Evolutionary conservation across 2,797 vertebrate species (phyloP).

Genomic region (Pagetopsis macropterus): DNA sequence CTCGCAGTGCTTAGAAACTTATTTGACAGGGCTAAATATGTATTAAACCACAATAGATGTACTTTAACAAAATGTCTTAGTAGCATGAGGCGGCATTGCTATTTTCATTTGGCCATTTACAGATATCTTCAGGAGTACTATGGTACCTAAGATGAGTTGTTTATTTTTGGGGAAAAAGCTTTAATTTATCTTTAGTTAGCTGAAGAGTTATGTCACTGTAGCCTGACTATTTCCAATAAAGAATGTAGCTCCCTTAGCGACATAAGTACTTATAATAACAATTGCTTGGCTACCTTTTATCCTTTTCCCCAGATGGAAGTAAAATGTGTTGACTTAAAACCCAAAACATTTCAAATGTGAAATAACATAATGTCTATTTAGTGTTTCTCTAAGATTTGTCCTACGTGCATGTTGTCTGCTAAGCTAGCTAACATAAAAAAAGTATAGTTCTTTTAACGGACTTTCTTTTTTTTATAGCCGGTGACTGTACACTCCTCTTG

Average conservation of each 20-base stretch:
- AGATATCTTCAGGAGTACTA: not conserved
- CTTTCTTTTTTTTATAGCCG: slow-evolving; percentile 1
- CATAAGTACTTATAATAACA: no score
- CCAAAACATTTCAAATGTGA: not conserved
- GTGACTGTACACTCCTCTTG: slow-evolving; percentile 1
- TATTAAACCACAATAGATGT: not conserved
- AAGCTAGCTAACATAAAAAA: no score
- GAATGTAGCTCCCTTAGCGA: not conserved
- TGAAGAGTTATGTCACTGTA: not conserved
- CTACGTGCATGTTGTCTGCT: no score
- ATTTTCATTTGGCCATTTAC: not conserved
- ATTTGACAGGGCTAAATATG: not conserved
- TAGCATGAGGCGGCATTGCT: not conserved
- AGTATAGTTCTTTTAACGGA: no score
- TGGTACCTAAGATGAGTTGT: no score
- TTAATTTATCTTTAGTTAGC: not conserved
- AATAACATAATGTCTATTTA: not conserved
- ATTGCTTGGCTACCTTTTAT: no score
- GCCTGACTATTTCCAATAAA: no score
- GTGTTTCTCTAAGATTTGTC: no score
- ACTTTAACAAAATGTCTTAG: not conserved
- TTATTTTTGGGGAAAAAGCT: no score
- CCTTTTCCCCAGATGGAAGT: no score
- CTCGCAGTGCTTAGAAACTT: slow-evolving; percentile 1
- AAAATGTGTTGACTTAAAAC: not conserved